A percentile compares a stretch with the other conserved stretches of the same genome.
phyloP scores from a whole-genome alignment of 1,140 invertebrate genomes.

The Drosophila sulfurigaster region DNA sequence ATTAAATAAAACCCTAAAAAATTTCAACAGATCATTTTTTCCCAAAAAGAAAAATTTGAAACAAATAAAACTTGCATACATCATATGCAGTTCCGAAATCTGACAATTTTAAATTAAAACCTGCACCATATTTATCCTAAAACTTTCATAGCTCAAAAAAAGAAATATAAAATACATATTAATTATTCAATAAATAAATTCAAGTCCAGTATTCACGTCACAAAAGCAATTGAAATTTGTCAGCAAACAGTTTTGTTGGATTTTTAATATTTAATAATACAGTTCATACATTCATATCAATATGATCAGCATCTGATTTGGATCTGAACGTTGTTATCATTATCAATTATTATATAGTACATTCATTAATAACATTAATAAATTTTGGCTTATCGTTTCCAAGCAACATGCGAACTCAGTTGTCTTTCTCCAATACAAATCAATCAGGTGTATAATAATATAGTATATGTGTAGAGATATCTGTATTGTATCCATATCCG shows the following conservation, averaged over 20 bases:
- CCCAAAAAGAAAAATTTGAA: too few species aligned
- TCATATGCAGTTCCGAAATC: too few species aligned
- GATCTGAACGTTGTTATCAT: conserved; percentile 30
- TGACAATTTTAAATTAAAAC: too few species aligned
- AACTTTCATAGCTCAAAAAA: too few species aligned
- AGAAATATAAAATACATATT: not conserved
- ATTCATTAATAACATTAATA: conserved; percentile 67
- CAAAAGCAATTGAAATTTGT: conserved; percentile 16
- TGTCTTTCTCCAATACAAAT: conserved; percentile 29
- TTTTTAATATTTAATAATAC: conserved; percentile 79
- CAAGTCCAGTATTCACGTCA: not conserved
- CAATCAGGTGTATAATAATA: conserved; percentile 26
- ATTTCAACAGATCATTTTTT: too few species aligned
- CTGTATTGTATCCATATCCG: conserved; percentile 20
- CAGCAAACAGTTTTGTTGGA: conserved; percentile 70
- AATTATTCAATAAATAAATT: not conserved
- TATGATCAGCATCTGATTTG: conserved; percentile 36
- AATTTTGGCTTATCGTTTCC: conserved; percentile 76
- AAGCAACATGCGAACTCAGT: conserved; percentile 43
- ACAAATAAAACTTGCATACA: too few species aligned
- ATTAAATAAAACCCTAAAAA: too few species aligned
- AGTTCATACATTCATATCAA: conserved; percentile 39
- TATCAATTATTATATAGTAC: conserved; percentile 33
- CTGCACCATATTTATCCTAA: too few species aligned
- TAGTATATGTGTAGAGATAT: conserved; percentile 26